phyloP scores from a whole-genome alignment of 2,797 vertebrate genomes.

The Oryzias sinensis region DNA sequence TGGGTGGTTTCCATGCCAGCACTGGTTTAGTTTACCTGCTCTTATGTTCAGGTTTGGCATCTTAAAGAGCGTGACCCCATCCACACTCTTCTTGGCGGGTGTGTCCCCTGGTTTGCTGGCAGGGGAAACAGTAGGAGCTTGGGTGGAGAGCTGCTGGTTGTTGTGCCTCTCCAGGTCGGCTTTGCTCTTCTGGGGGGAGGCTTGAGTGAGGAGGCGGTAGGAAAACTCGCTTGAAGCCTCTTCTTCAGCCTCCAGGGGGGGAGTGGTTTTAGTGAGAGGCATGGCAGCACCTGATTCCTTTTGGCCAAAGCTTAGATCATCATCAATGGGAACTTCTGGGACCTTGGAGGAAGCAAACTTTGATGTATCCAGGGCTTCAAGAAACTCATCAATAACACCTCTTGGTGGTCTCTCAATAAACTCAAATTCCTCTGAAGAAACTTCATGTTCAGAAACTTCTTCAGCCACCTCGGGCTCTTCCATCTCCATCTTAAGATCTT shows the following conservation, averaged over 20 bases:
- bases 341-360: conserved; percentile 67
- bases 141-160: conserved; percentile 47
- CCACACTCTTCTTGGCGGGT: conserved; percentile 38
- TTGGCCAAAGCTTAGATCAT: conserved; percentile 60
- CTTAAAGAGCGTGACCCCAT: conserved; percentile 53
- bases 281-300: conserved; percentile 34
- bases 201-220: conserved; percentile 67
- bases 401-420: conserved; percentile 78
- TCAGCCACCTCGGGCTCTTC: conserved; percentile 69
- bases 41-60: conserved; percentile 67
- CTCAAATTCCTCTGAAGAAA: conserved; percentile 82
- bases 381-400: conserved; percentile 77
- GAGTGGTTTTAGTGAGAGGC: conserved; percentile 9
- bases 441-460: conserved; percentile 77
- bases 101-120: conserved; percentile 48
- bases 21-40: conserved; percentile 74
- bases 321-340: conserved; percentile 66
- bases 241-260: conserved; percentile 28
- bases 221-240: conserved; percentile 58
- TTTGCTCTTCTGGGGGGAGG: conserved; percentile 71
- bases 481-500: conserved; percentile 46
- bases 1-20: conserved; percentile 49
- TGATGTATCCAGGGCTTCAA: conserved; percentile 75
- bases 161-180: conserved; percentile 68
- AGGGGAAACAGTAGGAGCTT: conserved; percentile 47